Evolutionary conservation across 2,888 invertebrate genomes (phyloP).

Genomic region (Schrankia costaestrigalis): DNA sequence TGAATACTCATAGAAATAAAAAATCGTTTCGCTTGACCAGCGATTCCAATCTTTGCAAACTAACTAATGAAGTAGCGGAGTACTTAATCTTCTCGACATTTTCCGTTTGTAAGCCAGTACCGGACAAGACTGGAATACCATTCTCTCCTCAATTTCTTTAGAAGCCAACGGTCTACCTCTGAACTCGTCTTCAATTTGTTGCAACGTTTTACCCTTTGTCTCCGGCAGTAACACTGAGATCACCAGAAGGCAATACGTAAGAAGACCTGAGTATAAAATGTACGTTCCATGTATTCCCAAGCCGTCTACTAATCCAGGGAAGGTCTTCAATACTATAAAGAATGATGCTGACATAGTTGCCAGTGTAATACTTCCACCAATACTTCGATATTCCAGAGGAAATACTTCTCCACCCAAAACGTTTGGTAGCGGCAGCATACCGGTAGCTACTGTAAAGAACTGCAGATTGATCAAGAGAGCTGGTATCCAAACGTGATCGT

Average conservation of each 20-base stretch:
- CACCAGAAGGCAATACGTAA: conserved; percentile 73
- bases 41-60: no score
- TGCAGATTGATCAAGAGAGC: conserved; percentile 75
- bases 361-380: conserved; percentile 82
- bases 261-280: conserved; percentile 72
- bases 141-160: conserved; percentile 44
- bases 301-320: conserved; percentile 69
- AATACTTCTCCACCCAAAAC: conserved; percentile 86
- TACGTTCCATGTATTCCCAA: conserved; percentile 81
- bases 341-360: conserved; percentile 79
- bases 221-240: conserved; percentile 82
- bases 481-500: conserved; percentile 64
- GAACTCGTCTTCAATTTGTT: conserved; percentile 82
- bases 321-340: conserved; percentile 82
- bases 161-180: conserved; percentile 39
- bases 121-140: conserved; percentile 47
- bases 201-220: conserved; percentile 82
- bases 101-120: conserved; percentile 44
- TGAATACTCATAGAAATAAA: no score
- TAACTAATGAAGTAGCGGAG: conserved; percentile 38
- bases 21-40: no score
- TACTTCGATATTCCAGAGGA: conserved; percentile 79
- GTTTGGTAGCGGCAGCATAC: conserved; percentile 84
- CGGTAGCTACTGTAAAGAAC: conserved; percentile 77
- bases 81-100: conserved; percentile 44